phyloP scores from a whole-genome alignment of 2,113 vertebrate species.

The Mus pahari region DNA sequence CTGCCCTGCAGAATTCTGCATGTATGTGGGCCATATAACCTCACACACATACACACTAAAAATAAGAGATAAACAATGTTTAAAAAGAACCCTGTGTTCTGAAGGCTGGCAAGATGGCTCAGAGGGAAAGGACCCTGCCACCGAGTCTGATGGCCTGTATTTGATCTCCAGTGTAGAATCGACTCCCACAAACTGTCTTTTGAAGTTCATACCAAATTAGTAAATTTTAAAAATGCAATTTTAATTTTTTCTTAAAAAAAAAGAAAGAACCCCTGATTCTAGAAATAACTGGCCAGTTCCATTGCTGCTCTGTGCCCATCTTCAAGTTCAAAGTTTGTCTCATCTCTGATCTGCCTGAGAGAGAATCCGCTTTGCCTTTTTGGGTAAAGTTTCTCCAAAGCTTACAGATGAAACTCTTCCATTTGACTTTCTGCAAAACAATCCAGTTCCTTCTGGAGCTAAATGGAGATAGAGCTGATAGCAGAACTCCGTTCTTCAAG shows the following conservation, averaged over 20 bases:
- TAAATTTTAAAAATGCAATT: not conserved
- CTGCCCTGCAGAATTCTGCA: not conserved
- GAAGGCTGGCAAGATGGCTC: not conserved
- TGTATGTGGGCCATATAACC: not conserved
- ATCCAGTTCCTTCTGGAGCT: constrained; percentile 42
- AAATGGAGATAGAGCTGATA: constrained; percentile 72
- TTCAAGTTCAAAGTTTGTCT: constrained; percentile 68
- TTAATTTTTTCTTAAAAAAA: not conserved
- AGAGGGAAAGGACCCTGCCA: not conserved
- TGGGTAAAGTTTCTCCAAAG: constrained; percentile 68
- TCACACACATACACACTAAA: not conserved
- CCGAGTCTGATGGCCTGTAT: no score
- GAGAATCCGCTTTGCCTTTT: constrained; percentile 73
- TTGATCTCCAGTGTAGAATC: not conserved
- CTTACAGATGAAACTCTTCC: constrained; percentile 71
- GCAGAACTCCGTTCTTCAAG: constrained; percentile 60
- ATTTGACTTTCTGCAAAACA: constrained; percentile 74
- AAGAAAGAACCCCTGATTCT: constrained; percentile 56
- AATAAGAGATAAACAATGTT: not conserved
- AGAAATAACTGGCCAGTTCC: constrained; percentile 74
- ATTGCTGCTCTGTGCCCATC: constrained; percentile 54
- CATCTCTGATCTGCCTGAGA: constrained; percentile 29
- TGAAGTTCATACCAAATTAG: not conserved
- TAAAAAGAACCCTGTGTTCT: constrained; percentile 49
- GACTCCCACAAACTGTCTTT: not conserved